Evolutionary conservation across 37 sponge, comb jelly and placozoan species (phyloP), one percentile per base, ranked within the genome.

Genomic region (Theonella swinhoei): DNA sequence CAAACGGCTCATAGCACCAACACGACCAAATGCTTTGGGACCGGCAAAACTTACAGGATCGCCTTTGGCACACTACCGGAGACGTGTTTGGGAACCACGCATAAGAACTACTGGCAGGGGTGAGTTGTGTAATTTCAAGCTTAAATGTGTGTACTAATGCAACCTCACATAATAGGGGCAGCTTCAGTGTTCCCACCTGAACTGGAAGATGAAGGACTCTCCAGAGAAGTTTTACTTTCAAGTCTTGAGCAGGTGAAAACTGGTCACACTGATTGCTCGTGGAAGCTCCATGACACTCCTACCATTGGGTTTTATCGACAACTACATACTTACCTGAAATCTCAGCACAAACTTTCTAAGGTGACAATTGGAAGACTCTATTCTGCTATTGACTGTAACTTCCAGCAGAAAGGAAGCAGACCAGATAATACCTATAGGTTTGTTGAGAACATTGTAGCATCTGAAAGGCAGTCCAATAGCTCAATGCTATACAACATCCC

Each of bases 361-460:
- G 68, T 54, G 3, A 26, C 75, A 76, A 75, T 85, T 31, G 85
- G 85, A 28, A 42, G 58, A 68, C 60, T 85, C 34, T 85, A 85
- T 35, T 68, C 20, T 31, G 60, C 66, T 37, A 76, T 85, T 20
- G 85, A 85, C 68, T 36, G 39, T 8, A 28, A 40, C 8, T 39
- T 76, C 23, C 39, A 78, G 62, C 66, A 60, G 11, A 78, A 62
- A 62, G 65, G 65, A 4, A 78, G 61, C 33, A 71, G 63, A 60
- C 78, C 85, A 35, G 70, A 76, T 63, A 77, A 85, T 68, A 62
- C 34, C 43, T 85, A 77, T 62, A 54, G 85, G 25, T 85, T 75
- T 58, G 58, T 85, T 37, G 70, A 76, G 3, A 66, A 58, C 23
- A 67, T 80, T 37, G 41, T 69, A 26, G 5, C 66, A 63, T 62